Evolutionary conservation across 2,888 invertebrate genomes (phyloP), one percentile per base, ranked within the genome.

Genomic region (Papilio demoleus): DNA sequence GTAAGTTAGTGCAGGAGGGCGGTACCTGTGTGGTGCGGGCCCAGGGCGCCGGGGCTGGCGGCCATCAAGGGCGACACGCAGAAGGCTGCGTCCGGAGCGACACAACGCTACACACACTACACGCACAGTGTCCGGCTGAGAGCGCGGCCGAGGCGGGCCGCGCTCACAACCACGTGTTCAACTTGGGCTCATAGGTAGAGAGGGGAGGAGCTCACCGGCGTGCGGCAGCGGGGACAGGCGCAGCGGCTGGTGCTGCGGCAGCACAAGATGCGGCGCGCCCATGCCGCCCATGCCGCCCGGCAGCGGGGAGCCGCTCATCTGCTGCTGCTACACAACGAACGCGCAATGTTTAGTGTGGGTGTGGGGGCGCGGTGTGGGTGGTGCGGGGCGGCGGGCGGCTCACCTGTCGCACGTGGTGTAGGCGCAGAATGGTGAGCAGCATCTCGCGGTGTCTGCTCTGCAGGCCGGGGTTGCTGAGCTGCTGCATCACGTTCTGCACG

Each of bases 361-460:
- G 12, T 4, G n/a, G 19, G 31, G 19, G n/a, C 1, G 34, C 19
- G 19, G 14, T 12, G 38, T 1, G 6, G 11, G 60, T 0, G 11
- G 24, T 17, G 17, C 3, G 40, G 12, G n/a, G 40, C 8, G 14
- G 36, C 2, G 38, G 42, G 61, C 9, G 61, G 22, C 9, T 3
- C 36, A 50, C 90, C 88, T 90, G 90, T 81, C 85, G 79, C 27
- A 86, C 93, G 65, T 92, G 91, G 40, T 90, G 90, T 71, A 90
- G 75, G 3, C 93, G 95, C 70, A 96, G 86, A 68, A 96, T 95
- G 71, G 95, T 94, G 71, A 94, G 91, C 73, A 96, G 90, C 77
- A 96, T 93, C 76, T 96, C 96, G 45, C 96, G 94, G 79, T 96
- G 96, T 14, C 96, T 94, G 76, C 94, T 95, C 81, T 96, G 96